Conservation (phyloP, 2,888 invertebrate genomes). For the Schizotus pectinicornis region DNA sequence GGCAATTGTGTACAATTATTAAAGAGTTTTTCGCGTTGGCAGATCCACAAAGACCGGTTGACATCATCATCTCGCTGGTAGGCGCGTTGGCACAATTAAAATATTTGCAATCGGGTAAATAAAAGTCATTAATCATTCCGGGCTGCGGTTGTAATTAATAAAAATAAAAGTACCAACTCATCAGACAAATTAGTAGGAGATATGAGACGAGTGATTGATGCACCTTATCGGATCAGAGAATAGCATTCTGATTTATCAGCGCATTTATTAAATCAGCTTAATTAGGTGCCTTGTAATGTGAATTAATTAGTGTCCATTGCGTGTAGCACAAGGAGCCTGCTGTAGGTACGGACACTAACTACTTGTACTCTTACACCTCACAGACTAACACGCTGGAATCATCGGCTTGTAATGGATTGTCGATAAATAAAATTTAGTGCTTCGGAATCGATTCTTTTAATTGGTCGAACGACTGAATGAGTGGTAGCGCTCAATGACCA, state of each 20-base stretch:
- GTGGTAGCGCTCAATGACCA: constrained; percentile 4
- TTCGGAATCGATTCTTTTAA: constrained; percentile 31
- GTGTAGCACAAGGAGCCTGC: constrained; percentile 45
- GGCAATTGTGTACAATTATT: constrained; percentile 1
- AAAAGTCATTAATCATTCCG: constrained; percentile 25
- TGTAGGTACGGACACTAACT: constrained; percentile 46
- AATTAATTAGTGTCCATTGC: constrained; percentile 53
- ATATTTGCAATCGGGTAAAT: constrained; percentile 12
- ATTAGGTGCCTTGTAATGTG: constrained; percentile 53
- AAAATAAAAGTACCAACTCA: constrained; percentile 28
- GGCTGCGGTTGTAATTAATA: constrained; percentile 16
- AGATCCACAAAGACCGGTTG: constrained; percentile 4
- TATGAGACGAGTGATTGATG: constrained; percentile 27
- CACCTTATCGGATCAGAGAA: constrained; percentile 21
- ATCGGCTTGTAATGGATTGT: constrained; percentile 35
- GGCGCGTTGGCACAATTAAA: constrained; percentile 3
- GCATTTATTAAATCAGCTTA: constrained; percentile 51
- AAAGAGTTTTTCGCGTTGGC: constrained; percentile 1
- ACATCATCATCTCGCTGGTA: neutral
- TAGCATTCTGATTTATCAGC: constrained; percentile 41
- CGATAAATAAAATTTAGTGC: constrained; percentile 36
- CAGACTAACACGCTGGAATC: constrained; percentile 34
- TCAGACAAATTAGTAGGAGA: constrained; percentile 26
- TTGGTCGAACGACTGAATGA: constrained; percentile 18
- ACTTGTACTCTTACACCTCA: constrained; percentile 42